These are phyloP conservation scores for Hydrozoanthus tunicans DNA, from an alignment of 64 coral and sea anemone species.

Conservation along the genomic window DNA sequence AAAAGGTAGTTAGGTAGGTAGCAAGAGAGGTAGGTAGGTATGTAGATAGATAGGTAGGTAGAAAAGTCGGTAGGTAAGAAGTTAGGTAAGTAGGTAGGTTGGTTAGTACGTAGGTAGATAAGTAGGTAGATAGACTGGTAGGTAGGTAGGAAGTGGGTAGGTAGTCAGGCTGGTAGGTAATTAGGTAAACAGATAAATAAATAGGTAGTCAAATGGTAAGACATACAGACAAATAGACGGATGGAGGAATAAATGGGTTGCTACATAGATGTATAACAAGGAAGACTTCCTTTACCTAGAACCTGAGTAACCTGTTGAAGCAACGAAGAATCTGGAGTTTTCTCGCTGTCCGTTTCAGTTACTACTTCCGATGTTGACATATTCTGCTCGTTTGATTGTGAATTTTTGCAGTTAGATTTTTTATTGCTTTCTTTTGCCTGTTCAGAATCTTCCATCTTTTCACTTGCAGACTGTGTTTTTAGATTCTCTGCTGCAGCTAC, in stretches of 20 bases:
- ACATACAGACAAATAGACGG: too few species aligned
- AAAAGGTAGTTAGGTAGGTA: too few species aligned
- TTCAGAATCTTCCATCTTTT: conserved; percentile 13
- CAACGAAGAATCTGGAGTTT: conserved; percentile 67
- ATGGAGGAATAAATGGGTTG: not conserved
- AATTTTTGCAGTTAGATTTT: conserved; percentile 2
- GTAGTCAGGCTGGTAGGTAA: too few species aligned
- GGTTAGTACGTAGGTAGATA: too few species aligned
- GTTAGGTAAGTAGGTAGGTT: too few species aligned
- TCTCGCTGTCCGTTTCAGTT: conserved; percentile 35
- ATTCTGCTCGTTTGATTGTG: conserved; percentile 7
- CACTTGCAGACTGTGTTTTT: not conserved
- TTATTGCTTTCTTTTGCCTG: conserved; percentile 26
- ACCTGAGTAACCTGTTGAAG: conserved; percentile 90
- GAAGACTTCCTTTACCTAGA: conserved; percentile 29
- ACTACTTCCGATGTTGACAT: conserved; percentile 22
- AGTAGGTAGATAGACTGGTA: too few species aligned
- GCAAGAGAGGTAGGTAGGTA: too few species aligned
- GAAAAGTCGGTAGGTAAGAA: too few species aligned
- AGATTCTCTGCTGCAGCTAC: conserved; percentile 16
- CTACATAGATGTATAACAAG: not conserved
- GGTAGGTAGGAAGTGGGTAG: too few species aligned
- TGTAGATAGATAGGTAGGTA: too few species aligned
- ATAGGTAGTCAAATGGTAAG: too few species aligned
- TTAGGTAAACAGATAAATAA: too few species aligned